phyloP scores from a whole-genome alignment of 2,888 invertebrate genomes.

The Arge pagana region DNA sequence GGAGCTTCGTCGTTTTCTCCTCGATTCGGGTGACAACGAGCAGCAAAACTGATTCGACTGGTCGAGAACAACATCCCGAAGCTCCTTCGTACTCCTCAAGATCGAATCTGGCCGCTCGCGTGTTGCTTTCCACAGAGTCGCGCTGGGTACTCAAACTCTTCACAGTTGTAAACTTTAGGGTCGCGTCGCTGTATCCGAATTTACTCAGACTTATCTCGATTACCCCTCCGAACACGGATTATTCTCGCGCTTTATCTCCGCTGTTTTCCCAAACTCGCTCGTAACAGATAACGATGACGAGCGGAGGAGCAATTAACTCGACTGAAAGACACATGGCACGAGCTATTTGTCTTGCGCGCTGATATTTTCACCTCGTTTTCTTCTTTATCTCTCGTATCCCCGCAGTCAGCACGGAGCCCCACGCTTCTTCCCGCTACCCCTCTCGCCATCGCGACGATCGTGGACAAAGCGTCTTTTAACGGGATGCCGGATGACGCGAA shows the following conservation, averaged over 20 bases:
- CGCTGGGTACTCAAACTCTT: too few relatives aligned
- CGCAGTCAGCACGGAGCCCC: not conserved
- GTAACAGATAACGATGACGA: slow-evolving; percentile 13
- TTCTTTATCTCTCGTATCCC: slow-evolving; percentile 10
- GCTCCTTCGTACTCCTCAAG: too few relatives aligned
- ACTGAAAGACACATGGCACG: slow-evolving; percentile 8
- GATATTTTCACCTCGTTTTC: slow-evolving; percentile 9
- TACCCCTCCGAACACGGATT: not conserved
- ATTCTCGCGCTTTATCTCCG: slow-evolving; percentile 6
- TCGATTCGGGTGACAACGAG: too few relatives aligned
- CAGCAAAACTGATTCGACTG: too few relatives aligned
- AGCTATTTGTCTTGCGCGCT: not conserved
- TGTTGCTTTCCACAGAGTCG: too few relatives aligned
- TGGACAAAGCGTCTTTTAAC: too few relatives aligned
- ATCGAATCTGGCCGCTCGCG: too few relatives aligned
- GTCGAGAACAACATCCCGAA: too few relatives aligned
- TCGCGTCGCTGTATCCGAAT: not conserved
- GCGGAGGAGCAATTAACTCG: slow-evolving; percentile 6
- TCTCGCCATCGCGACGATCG: too few relatives aligned
- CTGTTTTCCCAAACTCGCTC: slow-evolving; percentile 7
- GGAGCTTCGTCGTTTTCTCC: not conserved
- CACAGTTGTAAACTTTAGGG: too few relatives aligned
- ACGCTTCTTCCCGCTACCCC: too few relatives aligned
- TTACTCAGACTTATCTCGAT: slow-evolving; percentile 1
- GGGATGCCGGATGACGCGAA: too few relatives aligned